A percentile compares a stretch with the other conserved stretches of the same genome.
Evolutionary conservation across 2,797 vertebrate genomes (phyloP).

Genomic region (Rhadinocentrus ornatus): DNA sequence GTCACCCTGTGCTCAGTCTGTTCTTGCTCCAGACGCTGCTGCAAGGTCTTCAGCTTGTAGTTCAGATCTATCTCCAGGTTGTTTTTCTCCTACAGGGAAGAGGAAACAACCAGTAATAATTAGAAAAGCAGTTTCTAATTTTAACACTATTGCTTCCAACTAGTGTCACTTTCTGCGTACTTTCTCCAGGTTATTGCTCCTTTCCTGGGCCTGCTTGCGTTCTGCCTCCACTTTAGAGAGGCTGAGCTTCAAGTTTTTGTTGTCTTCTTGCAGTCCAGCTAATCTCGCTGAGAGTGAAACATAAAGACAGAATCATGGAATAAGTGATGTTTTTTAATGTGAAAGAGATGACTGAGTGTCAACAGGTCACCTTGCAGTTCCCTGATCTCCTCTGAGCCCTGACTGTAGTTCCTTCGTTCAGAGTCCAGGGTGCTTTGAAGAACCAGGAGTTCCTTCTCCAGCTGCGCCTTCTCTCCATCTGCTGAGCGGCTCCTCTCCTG

Average conservation of each 20-base stretch:
- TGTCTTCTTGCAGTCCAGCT: slow-evolving; percentile 92
- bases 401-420: slow-evolving; percentile 92
- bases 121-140: not conserved
- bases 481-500: slow-evolving; percentile 90
- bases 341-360: not conserved
- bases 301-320: slow-evolving; percentile 14
- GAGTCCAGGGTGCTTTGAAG: slow-evolving; percentile 94
- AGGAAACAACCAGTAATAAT: not conserved
- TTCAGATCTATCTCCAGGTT: slow-evolving; percentile 97
- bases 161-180: slow-evolving; percentile 65
- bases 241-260: slow-evolving; percentile 90
- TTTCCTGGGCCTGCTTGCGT: slow-evolving; percentile 93
- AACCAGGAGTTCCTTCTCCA: slow-evolving; percentile 92
- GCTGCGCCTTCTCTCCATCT: slow-evolving; percentile 88
- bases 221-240: slow-evolving; percentile 91
- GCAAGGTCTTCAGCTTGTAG: slow-evolving; percentile 95
- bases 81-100: slow-evolving; percentile 91
- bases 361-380: slow-evolving; percentile 91
- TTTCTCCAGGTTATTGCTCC: slow-evolving; percentile 95
- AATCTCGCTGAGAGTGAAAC: slow-evolving; percentile 84
- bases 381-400: slow-evolving; percentile 95
- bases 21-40: slow-evolving; percentile 96
- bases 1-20: slow-evolving; percentile 93
- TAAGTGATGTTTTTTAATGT: not conserved
- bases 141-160: not conserved